Conservation (phyloP, 1,140 invertebrate genomes). For the Panulirus ornatus region DNA sequence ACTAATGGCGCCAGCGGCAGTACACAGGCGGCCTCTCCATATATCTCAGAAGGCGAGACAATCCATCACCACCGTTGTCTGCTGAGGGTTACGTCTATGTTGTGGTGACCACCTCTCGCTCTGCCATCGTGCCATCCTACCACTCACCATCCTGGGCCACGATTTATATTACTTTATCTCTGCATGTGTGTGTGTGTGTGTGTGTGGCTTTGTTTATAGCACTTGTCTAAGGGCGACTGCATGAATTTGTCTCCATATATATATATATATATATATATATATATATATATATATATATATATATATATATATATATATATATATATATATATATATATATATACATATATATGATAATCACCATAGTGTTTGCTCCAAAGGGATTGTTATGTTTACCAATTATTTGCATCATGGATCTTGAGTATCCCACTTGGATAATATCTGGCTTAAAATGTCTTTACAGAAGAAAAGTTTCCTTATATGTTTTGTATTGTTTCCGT, state of each 20-base stretch:
- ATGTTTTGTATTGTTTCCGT: background rate
- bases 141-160: background rate
- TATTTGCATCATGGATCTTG: background rate
- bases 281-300: background rate
- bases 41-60: background rate
- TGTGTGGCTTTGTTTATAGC: background rate
- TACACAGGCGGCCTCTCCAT: background rate
- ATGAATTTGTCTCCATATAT: background rate
- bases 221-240: too few species aligned
- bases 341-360: background rate
- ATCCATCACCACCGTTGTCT: background rate
- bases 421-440: background rate
- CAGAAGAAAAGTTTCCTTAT: background rate
- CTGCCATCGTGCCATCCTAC: background rate
- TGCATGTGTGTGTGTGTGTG: background rate
- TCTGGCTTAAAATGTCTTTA: background rate
- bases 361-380: background rate
- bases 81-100: background rate
- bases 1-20: background rate
- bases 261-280: background rate
- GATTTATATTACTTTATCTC: background rate
- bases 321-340: background rate
- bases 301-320: background rate
- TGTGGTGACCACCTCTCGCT: background rate
- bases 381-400: background rate